phyloP scores from a whole-genome alignment of 2,113 vertebrate genomes.

The Elachura formosa region DNA sequence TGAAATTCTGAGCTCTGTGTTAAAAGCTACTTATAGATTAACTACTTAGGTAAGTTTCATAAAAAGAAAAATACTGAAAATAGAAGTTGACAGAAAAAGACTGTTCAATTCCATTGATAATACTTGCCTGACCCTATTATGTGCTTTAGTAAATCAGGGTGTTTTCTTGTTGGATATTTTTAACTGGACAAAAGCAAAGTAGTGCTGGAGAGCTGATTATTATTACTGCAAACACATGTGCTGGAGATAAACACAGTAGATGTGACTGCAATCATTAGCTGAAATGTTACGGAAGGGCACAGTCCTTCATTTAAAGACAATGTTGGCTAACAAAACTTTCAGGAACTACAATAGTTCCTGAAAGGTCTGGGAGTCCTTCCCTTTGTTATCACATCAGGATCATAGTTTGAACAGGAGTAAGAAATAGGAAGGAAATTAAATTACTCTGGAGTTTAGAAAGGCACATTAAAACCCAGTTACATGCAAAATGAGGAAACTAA shows the following conservation, averaged over 20 bases:
- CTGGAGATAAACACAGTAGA: slow-evolving; percentile 1
- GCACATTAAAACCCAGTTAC: background rate
- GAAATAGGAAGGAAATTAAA: slow-evolving; percentile 69
- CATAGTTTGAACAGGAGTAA: slow-evolving; percentile 30
- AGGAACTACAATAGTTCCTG: slow-evolving; percentile 26
- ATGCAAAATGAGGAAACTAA: slow-evolving; percentile 55
- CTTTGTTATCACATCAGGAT: slow-evolving; percentile 35
- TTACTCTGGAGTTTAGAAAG: slow-evolving; percentile 41
- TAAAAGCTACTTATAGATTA: background rate
- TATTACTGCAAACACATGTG: background rate
- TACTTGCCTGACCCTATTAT: background rate
- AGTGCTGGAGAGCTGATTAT: slow-evolving; percentile 36
- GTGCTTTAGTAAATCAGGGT: background rate
- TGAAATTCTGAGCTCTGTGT: slow-evolving; percentile 40
- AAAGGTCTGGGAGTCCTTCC: slow-evolving; percentile 52
- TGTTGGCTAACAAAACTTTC: slow-evolving; percentile 30
- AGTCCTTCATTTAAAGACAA: slow-evolving; percentile 43
- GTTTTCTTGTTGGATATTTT: slow-evolving; percentile 30
- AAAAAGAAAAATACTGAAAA: slow-evolving; percentile 25
- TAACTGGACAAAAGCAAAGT: slow-evolving; percentile 23
- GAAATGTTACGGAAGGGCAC: slow-evolving; percentile 40
- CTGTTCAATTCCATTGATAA: background rate
- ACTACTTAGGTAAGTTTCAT: slow-evolving; percentile 11
- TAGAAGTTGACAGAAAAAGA: background rate
- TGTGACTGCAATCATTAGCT: slow-evolving; percentile 27